phyloP scores from a whole-genome alignment of 2,113 vertebrate species.

The Pampusana beccarii region DNA sequence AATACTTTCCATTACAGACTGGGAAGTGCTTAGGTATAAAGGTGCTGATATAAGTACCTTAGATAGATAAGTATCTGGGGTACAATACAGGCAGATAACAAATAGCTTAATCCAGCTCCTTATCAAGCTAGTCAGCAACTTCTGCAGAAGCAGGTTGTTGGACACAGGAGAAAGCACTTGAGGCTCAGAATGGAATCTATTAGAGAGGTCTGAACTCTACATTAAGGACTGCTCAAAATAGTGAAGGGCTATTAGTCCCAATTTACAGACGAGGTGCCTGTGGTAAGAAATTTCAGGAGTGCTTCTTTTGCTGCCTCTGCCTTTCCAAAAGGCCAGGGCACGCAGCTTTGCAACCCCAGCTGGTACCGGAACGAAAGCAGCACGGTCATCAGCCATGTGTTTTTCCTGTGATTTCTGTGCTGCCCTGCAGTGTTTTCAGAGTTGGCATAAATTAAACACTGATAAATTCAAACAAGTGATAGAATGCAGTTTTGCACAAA shows the following conservation, averaged over 20 bases:
- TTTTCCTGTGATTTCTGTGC: slow-evolving; percentile 5
- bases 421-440: neutral
- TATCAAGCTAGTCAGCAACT: slow-evolving; percentile 60
- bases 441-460: slow-evolving; percentile 43
- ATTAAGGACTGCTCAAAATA: slow-evolving; percentile 48
- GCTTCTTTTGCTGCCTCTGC: neutral
- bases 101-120: slow-evolving; percentile 61
- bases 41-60: slow-evolving; percentile 58
- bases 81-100: slow-evolving; percentile 50
- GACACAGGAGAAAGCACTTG: slow-evolving; percentile 50
- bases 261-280: slow-evolving; percentile 29
- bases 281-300: slow-evolving; percentile 16
- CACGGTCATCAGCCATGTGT: neutral
- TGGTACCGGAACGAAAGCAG: neutral
- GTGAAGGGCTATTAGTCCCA: slow-evolving; percentile 54
- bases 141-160: slow-evolving; percentile 35
- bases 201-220: slow-evolving; percentile 43
- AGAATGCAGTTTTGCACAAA: slow-evolving; percentile 17
- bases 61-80: slow-evolving; percentile 61
- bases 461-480: slow-evolving; percentile 32
- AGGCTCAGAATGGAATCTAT: slow-evolving; percentile 43
- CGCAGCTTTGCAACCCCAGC: neutral
- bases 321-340: neutral
- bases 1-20: slow-evolving; percentile 52
- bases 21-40: slow-evolving; percentile 43